These are phyloP conservation scores for Ypsolopha scabrella DNA, from an alignment of 2,888 invertebrate genomes.

Conservation along the genomic window DNA sequence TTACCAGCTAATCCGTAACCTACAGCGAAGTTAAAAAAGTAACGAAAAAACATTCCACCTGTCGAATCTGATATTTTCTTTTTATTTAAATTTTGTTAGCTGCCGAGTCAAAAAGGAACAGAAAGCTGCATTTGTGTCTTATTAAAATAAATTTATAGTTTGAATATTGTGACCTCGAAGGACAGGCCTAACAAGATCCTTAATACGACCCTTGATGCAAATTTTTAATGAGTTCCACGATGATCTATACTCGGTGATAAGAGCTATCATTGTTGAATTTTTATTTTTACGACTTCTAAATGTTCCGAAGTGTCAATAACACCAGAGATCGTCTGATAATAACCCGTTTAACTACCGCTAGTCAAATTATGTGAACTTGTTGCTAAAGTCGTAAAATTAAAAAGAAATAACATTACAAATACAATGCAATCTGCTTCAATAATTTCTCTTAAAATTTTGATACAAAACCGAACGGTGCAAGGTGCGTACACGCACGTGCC, in stretches of 20 bases:
- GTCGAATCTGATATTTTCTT: constrained; percentile 69
- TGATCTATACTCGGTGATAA: neutral
- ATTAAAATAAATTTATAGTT: constrained; percentile 70
- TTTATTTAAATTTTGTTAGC: constrained; percentile 66
- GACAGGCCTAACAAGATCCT: constrained; percentile 36
- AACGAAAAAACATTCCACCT: constrained; percentile 52
- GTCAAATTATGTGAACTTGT: neutral
- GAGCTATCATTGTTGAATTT: neutral
- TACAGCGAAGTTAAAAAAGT: constrained; percentile 63
- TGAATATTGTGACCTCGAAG: constrained; percentile 62
- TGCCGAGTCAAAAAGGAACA: constrained; percentile 61
- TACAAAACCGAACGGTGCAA: constrained; percentile 25
- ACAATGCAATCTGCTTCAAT: neutral
- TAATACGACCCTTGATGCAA: constrained; percentile 23
- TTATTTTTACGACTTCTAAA: constrained; percentile 2
- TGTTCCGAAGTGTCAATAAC: neutral
- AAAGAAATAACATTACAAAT: neutral
- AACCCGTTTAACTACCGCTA: neutral
- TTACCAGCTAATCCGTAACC: constrained; percentile 61
- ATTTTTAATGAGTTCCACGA: constrained; percentile 1
- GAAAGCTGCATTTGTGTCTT: constrained; percentile 64
- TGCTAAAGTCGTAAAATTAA: neutral
- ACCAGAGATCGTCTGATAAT: neutral
- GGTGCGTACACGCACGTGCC: constrained; percentile 66
- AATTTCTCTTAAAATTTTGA: neutral